Base-by-base conservation (phyloP, 2,113 vertebrate species). In the Pygoscelis adeliae region DNA sequence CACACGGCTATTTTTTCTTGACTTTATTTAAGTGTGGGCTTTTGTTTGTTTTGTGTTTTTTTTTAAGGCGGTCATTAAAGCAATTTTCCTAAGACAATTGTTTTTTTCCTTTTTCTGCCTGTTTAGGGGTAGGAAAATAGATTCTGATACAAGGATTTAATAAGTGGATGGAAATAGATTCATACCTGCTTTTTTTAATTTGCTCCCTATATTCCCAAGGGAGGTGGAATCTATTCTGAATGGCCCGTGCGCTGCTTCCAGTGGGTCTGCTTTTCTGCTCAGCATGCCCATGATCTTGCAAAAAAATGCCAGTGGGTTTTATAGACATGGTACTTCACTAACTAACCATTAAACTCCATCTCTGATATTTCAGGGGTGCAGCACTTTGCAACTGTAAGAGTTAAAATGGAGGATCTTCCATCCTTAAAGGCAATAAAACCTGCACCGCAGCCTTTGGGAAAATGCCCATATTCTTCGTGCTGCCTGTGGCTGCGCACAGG, bases 381-480 rank as follows among this genome's bases (percentile, higher is more conserved):
- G 32, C 15, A 34, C 27, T 71, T 80, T 38, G 29, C 17, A 77
- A 4, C 29, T 73, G 13, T 29, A 69, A 46, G 80, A 32, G 36
- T 58, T 74, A 49, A 87, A 77, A 44, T 44, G 16, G 56, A 62
- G 46, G 73, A 19, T 27, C 9, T 18, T 80, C 38, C 27, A 8
- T 55, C 73, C 27, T 53, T 74, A 50, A 63, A 10, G n/a, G 16
- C 15, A 29, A 63, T 42, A 38, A 83, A 63, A 25, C 8, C 30
- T 46, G 12, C 8, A 34, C 30, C 1, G 4, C 40, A 74, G 38
- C 32, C n/a, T 15, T 69, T 62, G 32, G 80, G 32, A 55, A 77
- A 83, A 71, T 9, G 13, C 6, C 4, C 0, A 0, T 17, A 2
- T 88, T 65, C 14, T 9, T 50, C 0, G 0, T 50, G 30, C 38